Evolutionary conservation across 2,797 vertebrate genomes (phyloP), one percentile per base, ranked within the genome.

Genomic region (Anableps anableps): DNA sequence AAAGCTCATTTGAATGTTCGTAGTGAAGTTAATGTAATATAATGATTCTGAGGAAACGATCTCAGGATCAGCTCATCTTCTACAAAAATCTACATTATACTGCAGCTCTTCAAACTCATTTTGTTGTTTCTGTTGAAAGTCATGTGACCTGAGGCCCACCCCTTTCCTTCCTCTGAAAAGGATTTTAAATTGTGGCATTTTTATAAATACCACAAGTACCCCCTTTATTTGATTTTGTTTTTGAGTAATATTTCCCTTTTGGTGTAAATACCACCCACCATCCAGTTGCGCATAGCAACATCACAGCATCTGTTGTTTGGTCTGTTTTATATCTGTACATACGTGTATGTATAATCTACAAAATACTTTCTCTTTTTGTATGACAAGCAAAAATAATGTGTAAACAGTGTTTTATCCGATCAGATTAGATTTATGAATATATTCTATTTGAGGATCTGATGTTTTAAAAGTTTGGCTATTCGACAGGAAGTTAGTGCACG

Each of bases 241-340:
- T 48, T 34, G 75, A 82, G 88, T 84, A 78, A 78, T 81, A 80
- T 86, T 88, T 87, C 76, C 85, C 85, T 93, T 16, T 87, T 70
- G 66, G 72, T 94, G 94, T 96, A 94, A 94, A 95, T 92, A 93
- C 51, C 81, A 82, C 88, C 76, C 89, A 82, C 81, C 38, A 92
- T 95, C 88, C 82, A 76, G 86, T 90, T 83, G 89, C 71, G 79
- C 90, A 86, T 74, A 38, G 81, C 88, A 85, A 80, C 60, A 62
- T 90, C 87, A 88, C 88, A 88, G 75, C 83, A 87, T 78, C 88
- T 82, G 84, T 76, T 43, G 76, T 79, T 88, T 86, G 83, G 73
- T 31, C 87, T 85, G 68, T 86, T 86, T 94, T 91, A 93, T 80
- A 87, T 68, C 88, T 93, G 92, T 94, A 93, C 72, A 93, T 93